These are phyloP conservation scores for Pygoscelis antarcticus DNA, from an alignment of 2,113 vertebrate genomes.

Conservation along the genomic window DNA sequence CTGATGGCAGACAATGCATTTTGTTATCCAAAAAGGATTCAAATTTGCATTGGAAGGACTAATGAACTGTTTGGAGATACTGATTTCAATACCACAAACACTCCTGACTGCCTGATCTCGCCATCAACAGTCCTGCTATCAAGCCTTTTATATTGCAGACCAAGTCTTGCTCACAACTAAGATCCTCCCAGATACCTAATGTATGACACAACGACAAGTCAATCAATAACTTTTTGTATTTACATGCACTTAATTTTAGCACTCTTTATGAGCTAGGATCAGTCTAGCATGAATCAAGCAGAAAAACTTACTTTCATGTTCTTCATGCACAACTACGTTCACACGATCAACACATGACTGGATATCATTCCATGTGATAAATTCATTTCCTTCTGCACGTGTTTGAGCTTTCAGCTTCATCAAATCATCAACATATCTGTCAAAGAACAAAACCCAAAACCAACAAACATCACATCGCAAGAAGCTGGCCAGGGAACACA, in stretches of 20 bases:
- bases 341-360: slow-evolving; percentile 92
- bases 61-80: neutral
- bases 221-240: neutral
- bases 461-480: neutral
- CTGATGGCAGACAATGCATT: neutral
- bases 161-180: neutral
- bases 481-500: neutral
- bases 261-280: neutral
- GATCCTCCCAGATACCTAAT: neutral
- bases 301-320: slow-evolving; percentile 88
- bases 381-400: slow-evolving; percentile 78
- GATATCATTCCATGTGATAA: slow-evolving; percentile 97
- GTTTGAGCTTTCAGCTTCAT: slow-evolving; percentile 85
- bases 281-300: neutral
- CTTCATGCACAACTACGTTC: slow-evolving; percentile 89
- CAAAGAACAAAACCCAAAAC: neutral
- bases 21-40: neutral
- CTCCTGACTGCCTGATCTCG: neutral
- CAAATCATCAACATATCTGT: slow-evolving; percentile 92
- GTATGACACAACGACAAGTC: neutral
- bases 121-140: neutral
- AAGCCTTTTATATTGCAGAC: neutral
- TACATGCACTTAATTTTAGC: neutral
- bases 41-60: neutral
- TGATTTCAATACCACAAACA: neutral